Conservation (phyloP, 2,797 vertebrate species). For the Cyclopterus lumpus region DNA sequence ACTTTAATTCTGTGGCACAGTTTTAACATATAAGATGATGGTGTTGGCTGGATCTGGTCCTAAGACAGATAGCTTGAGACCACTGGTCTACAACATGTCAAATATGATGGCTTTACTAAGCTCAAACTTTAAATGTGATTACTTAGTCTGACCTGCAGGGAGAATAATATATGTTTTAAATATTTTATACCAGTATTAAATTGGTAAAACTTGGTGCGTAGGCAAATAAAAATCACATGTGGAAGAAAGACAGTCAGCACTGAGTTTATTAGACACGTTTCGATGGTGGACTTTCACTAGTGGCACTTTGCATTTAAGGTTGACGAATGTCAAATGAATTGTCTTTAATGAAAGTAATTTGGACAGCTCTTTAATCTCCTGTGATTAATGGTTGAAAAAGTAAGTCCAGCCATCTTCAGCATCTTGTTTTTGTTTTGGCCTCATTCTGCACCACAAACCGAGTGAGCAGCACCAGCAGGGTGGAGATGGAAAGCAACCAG, state of each 20-base stretch:
- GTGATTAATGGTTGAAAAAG: conserved; percentile 21
- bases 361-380: conserved; percentile 45
- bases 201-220: neutral
- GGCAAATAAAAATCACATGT: neutral
- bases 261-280: neutral
- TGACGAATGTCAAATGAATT: conserved; percentile 25
- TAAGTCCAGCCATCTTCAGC: conserved; percentile 25
- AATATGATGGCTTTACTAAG: neutral
- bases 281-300: neutral
- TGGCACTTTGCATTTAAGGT: conserved; percentile 2
- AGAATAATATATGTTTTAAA: neutral
- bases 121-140: neutral
- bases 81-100: neutral
- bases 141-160: neutral
- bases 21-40: neutral
- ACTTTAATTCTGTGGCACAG: neutral
- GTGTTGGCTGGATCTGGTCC: too few relatives aligned
- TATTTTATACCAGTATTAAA: neutral
- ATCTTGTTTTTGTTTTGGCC: conserved; percentile 49
- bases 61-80: neutral
- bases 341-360: conserved; percentile 53
- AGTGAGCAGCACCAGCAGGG: conserved; percentile 59
- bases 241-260: neutral
- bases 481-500: conserved; percentile 56
- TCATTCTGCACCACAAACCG: conserved; percentile 48